Base-by-base conservation (phyloP, 2,113 vertebrate species). In the Ranitomeya imitator region DNA sequence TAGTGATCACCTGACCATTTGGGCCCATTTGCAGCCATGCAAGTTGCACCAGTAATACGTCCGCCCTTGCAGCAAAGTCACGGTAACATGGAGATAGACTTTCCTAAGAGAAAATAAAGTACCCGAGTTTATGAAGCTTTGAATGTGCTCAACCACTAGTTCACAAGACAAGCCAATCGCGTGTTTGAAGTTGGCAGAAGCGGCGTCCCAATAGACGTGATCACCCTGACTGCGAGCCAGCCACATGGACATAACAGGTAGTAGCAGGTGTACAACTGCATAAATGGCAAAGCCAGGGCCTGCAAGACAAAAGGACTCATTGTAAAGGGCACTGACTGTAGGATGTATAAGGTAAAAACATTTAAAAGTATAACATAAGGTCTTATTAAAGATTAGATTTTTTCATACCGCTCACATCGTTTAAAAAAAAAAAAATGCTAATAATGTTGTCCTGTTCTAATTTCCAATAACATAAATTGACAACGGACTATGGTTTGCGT, bases 221-320 rank as follows among this genome's bases (percentile, higher is more conserved):
- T 99, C 97, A 74, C 96, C 96, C 1, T 97, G 97, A 91, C 97
- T 99, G 82, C 98, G 97, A 85, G 96, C 95, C 80, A 99, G 96
- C 98, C 98, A 99, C 18, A 99, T 94, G 2, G 98, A 95, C 97
- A 99, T 98, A 89, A 99, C 97, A 4, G 98, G 98, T 86, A 99
- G 97, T 85, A 99, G 96, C 76, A 99, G 97, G 92, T 98, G 97
- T 89, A 97, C 97, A 82, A 99, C 97, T 1, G 97, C 96, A 85
- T 98, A 99, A 91, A 99, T 97, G 87, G 96, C 98, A 85, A 99
- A 99, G 1, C 97, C 97, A 0, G 98, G 98, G n/a, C 98, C 98
- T 99, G 89, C 71, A 18, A 90, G 21, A 54, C 6, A 31, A 76
- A 86, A 77, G 18, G 2, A 74, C 14, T 9, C 37, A 18, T 31